Base-by-base conservation (phyloP, 2,797 vertebrate species). In the Uromys caudimaculatus region DNA sequence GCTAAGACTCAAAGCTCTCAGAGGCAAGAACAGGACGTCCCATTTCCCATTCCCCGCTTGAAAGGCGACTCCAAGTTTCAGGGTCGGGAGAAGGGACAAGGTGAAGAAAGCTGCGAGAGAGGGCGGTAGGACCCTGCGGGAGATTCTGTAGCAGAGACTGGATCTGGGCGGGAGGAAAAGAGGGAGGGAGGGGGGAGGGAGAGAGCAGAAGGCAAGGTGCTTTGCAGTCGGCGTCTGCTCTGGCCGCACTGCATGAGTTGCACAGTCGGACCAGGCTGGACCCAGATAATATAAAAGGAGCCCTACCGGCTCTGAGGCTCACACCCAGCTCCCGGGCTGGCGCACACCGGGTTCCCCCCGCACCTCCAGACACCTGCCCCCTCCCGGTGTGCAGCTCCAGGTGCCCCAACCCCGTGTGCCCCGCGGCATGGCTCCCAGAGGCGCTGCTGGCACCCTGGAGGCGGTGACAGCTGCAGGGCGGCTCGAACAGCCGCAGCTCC, bases 71-170 rank as follows among this genome's bases (percentile, higher is more conserved):
- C 41, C 2, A n/a, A 27, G 76, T 11, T 21, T 62, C 44, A 6
- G 52, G 35, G 79, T 67, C 32, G 0, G 24, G 75, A 95, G 35
- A n/a, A 38, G 82, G 81, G 38, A 23, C 47, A 29, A 44, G 75
- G 64, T 24, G 32, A n/a, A 32, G n/a, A n/a, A 58, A 23, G 6
- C 77, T 24, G 56, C n/a, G 13, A 0, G n/a, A 50, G 71, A 75
- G 81, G 98, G 97, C 96, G 14, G 71, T 98, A 98, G 97, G 98
- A 97, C 98, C 98, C 84, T 47, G 97, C 82, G 97, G 97, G 89
- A 94, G 85, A 93, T 94, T 95, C 54, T 38, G 64, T 17, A 83
- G 91, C 87, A 21, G 10, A 73, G 91, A 35, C 58, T 77, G 89
- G 89, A 91, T 60, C 75, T 0, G 29, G 83, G 96, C 17, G 60